These are phyloP conservation scores for Conopomorpha cramerella DNA, from an alignment of 1,140 invertebrate genomes.

Conservation along the genomic window DNA sequence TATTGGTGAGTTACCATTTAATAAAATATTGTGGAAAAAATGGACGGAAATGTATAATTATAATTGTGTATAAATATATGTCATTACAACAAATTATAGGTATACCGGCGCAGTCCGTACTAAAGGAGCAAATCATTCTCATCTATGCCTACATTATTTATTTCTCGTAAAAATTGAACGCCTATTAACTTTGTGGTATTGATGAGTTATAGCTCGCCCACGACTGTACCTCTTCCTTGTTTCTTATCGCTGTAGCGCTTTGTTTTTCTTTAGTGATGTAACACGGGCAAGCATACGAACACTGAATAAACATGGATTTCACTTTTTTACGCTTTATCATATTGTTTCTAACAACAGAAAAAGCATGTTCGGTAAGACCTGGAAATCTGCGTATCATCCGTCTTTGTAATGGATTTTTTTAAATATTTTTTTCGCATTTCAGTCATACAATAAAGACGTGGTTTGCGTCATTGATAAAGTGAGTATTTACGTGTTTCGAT, in stretches of 20 bases:
- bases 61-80: no score
- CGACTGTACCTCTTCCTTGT: background rate
- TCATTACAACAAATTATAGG: background rate
- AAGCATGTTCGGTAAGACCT: conserved; percentile 20
- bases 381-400: conserved; percentile 1
- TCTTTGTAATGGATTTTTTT: background rate
- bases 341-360: conserved; percentile 9
- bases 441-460: conserved; percentile 30
- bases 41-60: no score
- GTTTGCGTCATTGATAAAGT: conserved; percentile 29
- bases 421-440: conserved; percentile 11
- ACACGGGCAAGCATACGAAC: no score
- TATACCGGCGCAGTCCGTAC: background rate
- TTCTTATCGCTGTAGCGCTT: background rate
- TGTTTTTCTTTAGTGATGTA: no score
- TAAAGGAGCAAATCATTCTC: background rate
- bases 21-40: background rate
- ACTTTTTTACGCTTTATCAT: conserved; percentile 26
- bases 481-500: conserved; percentile 5
- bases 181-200: background rate
- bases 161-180: background rate
- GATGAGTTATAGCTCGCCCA: background rate
- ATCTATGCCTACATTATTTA: background rate
- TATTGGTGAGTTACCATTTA: conserved; percentile 23
- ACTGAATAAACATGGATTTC: conserved; percentile 22